Conservation (phyloP, 2,113 vertebrate species). For the Acrocephalus kingi region DNA sequence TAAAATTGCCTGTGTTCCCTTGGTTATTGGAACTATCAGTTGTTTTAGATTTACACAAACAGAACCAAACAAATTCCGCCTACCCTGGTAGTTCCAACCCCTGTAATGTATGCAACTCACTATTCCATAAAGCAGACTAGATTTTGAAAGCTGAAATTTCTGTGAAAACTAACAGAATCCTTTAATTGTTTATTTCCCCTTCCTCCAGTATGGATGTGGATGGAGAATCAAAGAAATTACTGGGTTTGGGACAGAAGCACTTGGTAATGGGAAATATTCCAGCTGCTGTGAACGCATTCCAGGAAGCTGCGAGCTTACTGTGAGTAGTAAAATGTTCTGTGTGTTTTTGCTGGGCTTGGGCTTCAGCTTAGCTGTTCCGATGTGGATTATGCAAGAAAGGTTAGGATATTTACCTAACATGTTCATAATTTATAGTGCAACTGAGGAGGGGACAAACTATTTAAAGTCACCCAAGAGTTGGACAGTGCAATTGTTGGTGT, state of each 20-base stretch:
- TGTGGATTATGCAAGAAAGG: background rate
- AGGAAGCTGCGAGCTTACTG: constrained; percentile 94
- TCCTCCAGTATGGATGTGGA: constrained; percentile 79
- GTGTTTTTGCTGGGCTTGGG: background rate
- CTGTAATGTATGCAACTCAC: fast-evolving
- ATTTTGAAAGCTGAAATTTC: background rate
- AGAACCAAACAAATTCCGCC: background rate
- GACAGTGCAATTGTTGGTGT: background rate
- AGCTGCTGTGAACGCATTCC: constrained; percentile 91
- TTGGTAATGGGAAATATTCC: constrained; percentile 95
- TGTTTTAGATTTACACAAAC: background rate
- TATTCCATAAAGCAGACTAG: background rate
- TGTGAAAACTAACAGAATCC: background rate
- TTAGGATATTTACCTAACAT: fast-evolving
- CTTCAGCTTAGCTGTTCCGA: background rate
- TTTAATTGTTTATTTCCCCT: background rate
- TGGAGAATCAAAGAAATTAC: constrained; percentile 91
- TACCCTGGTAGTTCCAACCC: background rate
- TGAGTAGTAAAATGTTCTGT: constrained; percentile 74
- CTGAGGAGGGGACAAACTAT: no score
- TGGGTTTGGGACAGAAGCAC: constrained; percentile 92
- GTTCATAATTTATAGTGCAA: background rate
- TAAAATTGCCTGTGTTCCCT: background rate
- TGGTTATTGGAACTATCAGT: background rate
- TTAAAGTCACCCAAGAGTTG: background rate